phyloP scores from a whole-genome alignment of 2,113 vertebrate genomes.

The Emberiza fucata region DNA sequence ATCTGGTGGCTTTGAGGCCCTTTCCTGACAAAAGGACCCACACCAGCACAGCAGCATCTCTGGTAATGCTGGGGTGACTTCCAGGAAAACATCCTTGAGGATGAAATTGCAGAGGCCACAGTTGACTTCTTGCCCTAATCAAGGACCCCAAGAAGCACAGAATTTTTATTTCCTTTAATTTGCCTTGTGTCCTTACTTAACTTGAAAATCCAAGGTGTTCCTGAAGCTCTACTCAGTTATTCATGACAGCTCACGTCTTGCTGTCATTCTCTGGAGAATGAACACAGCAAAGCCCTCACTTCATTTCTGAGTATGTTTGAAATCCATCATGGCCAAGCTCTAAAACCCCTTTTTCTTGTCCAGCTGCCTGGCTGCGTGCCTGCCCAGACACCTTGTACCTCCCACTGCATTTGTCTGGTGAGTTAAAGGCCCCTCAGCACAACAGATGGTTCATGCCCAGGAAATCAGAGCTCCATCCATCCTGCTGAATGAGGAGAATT shows the following conservation, averaged over 20 bases:
- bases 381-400: neutral
- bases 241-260: no score
- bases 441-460: neutral
- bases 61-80: neutral
- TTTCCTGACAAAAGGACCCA: neutral
- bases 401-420: neutral
- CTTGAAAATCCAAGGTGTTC: neutral
- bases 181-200: neutral
- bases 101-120: neutral
- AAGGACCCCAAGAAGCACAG: neutral
- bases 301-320: neutral
- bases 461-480: neutral
- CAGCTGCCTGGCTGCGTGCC: neutral
- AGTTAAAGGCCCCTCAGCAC: neutral
- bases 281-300: neutral
- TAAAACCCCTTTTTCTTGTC: neutral
- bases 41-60: neutral
- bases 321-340: neutral
- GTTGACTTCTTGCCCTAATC: accelerated
- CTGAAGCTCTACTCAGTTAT: neutral
- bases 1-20: neutral
- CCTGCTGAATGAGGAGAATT: neutral
- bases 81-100: neutral
- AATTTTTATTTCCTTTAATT: neutral
- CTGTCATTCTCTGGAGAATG: neutral